These are phyloP conservation scores for Cliona cf. orientalis DNA, from an alignment of 37 sponge, comb jelly and placozoan genomes.

Conservation along the genomic window DNA sequence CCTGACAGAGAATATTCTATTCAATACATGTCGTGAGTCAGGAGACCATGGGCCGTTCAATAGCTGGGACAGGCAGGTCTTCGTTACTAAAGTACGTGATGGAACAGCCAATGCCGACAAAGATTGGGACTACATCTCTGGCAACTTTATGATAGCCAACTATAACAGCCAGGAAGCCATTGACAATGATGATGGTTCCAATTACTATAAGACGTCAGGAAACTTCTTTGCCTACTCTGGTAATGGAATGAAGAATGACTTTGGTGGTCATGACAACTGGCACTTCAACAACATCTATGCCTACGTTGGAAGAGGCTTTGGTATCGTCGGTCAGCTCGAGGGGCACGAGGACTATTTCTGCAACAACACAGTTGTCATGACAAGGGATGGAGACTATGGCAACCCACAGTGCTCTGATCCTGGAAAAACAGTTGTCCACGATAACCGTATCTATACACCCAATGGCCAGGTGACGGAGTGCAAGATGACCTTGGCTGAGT, in stretches of 20 bases:
- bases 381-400: conserved; percentile 63
- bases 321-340: conserved; percentile 37
- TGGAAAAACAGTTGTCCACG: conserved; percentile 63
- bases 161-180: conserved; percentile 57
- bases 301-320: conserved; percentile 49
- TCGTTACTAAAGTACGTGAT: conserved; percentile 44
- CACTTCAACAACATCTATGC: conserved; percentile 61
- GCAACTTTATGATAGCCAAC: conserved; percentile 71
- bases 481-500: conserved; percentile 48
- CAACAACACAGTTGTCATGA: conserved; percentile 61
- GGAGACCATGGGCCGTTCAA: conserved; percentile 84
- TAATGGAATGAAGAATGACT: conserved; percentile 69
- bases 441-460: conserved; percentile 62
- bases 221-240: conserved; percentile 70
- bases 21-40: conserved; percentile 77
- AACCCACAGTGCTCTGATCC: conserved; percentile 27
- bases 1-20: conserved; percentile 62
- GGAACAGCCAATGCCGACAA: conserved; percentile 41
- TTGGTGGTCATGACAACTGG: conserved; percentile 62
- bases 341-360: conserved; percentile 70
- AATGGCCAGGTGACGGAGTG: conserved; percentile 76
- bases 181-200: conserved; percentile 82
- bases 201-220: conserved; percentile 55
- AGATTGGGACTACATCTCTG: conserved; percentile 42
- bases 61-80: conserved; percentile 73